Conservation (phyloP, 2,888 invertebrate genomes). For the Holacanthella duospinosa region DNA sequence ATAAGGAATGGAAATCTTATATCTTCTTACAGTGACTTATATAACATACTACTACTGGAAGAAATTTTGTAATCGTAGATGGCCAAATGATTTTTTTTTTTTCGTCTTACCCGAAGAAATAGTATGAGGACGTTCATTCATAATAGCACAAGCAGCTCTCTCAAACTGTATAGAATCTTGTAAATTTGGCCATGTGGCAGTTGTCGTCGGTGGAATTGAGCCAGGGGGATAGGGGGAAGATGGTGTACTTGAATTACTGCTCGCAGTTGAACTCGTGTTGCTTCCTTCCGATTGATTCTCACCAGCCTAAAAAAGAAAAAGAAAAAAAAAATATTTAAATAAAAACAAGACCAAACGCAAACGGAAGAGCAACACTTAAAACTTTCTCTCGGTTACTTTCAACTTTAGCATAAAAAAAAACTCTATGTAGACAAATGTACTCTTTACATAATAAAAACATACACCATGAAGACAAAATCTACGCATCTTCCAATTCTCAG, state of each 20-base stretch:
- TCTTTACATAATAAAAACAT: no score
- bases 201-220: constrained; percentile 45
- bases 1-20: no score
- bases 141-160: constrained; percentile 58
- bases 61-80: no score
- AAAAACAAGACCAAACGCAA: neutral
- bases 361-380: neutral
- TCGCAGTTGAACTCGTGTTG: constrained; percentile 34
- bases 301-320: constrained; percentile 15
- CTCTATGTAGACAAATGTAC: no score
- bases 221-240: constrained; percentile 41
- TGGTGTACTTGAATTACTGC: constrained; percentile 47
- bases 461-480: no score
- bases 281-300: constrained; percentile 35
- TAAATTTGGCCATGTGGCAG: constrained; percentile 67
- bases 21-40: no score
- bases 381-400: neutral
- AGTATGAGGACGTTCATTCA: constrained; percentile 79
- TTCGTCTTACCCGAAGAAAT: constrained; percentile 68
- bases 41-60: no score
- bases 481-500: no score
- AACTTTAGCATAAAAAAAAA: no score
- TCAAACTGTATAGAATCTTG: constrained; percentile 65
- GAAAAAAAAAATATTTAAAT: neutral
- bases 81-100: no score